Evolutionary conservation across 2,113 vertebrate genomes (phyloP).

Genomic region (Phodopus roborovskii): DNA sequence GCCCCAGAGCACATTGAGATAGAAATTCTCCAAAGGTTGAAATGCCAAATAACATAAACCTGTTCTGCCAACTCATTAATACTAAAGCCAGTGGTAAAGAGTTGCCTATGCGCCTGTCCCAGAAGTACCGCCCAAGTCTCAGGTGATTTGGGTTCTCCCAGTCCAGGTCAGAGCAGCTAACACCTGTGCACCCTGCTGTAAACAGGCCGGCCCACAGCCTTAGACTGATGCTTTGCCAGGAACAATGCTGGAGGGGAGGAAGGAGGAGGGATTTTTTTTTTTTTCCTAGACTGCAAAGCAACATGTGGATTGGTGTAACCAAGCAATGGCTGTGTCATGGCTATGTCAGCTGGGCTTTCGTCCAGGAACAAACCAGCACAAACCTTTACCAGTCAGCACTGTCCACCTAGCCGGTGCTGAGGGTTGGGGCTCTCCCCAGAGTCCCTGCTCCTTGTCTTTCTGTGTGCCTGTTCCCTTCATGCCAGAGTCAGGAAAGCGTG

Average conservation of each 20-base stretch:
- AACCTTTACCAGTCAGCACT: background rate
- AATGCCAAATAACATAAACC: conserved; percentile 58
- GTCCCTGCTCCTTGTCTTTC: background rate
- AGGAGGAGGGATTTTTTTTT: background rate
- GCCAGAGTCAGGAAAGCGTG: background rate
- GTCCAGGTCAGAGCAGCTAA: background rate
- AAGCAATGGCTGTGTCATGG: background rate
- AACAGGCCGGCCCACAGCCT: background rate
- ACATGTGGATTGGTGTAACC: no score
- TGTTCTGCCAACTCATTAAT: background rate
- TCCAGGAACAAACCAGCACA: conserved; percentile 28
- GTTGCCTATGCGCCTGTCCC: background rate
- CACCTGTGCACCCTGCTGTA: background rate
- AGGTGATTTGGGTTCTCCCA: background rate
- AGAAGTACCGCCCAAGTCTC: background rate
- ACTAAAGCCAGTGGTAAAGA: background rate
- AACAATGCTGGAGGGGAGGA: background rate
- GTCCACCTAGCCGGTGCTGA: background rate
- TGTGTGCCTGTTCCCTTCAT: conserved; percentile 33
- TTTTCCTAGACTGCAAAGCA: background rate
- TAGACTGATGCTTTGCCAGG: background rate
- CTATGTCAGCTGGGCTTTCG: background rate
- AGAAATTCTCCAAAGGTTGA: conserved; percentile 24
- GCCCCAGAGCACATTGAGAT: background rate
- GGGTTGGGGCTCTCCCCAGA: background rate